These are phyloP conservation scores for Odocoileus hemionus DNA, from an alignment of 2,113 vertebrate species.

Conservation along the genomic window DNA sequence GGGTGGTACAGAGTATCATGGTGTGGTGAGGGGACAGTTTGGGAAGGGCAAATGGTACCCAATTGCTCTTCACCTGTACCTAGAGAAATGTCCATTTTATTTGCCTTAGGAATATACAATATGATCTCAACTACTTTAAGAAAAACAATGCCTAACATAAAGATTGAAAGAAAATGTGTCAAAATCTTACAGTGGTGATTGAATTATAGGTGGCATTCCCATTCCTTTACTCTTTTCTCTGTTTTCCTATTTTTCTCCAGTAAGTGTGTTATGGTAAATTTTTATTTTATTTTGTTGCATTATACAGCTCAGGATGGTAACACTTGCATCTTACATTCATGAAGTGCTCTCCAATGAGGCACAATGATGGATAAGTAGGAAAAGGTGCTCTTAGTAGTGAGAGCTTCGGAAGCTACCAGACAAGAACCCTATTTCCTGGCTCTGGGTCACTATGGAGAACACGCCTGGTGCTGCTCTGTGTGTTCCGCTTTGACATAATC, in stretches of 20 bases:
- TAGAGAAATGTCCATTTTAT: background rate
- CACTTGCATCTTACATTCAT: background rate
- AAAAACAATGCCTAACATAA: constrained; percentile 18
- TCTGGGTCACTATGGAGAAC: background rate
- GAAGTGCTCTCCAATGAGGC: background rate
- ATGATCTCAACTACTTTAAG: constrained; percentile 13
- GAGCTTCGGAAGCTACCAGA: background rate
- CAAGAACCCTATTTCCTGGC: background rate
- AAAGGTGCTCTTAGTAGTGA: background rate
- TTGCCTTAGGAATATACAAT: background rate
- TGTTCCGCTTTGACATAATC: background rate
- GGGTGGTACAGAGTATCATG: background rate
- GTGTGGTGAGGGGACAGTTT: background rate
- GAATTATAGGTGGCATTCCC: background rate
- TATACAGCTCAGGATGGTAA: background rate
- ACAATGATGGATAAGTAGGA: background rate
- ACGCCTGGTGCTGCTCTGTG: background rate
- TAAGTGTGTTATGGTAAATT: background rate
- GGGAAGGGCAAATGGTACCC: background rate
- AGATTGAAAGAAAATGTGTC: background rate
- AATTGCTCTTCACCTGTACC: background rate
- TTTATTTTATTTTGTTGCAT: background rate
- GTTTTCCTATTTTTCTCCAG: background rate
- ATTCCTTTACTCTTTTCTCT: background rate
- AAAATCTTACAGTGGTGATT: background rate